These are phyloP conservation scores for Corvus moneduloides DNA, from an alignment of 2,113 vertebrate species.

Conservation along the genomic window DNA sequence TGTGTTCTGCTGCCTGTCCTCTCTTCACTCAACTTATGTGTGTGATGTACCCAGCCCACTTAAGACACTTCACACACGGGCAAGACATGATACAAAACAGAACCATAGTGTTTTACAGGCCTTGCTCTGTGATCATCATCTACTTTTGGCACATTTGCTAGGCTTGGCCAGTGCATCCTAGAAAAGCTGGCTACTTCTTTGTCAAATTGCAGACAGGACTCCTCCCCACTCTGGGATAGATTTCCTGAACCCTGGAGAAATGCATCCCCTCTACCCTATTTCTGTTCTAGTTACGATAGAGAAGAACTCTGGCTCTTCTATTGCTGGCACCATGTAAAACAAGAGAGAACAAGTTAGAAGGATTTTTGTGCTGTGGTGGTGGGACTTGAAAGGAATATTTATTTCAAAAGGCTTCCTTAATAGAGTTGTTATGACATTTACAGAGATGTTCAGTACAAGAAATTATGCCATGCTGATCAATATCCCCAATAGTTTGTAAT, in stretches of 20 bases:
- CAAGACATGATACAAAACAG: not conserved
- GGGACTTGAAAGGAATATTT: not conserved
- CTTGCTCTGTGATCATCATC: not conserved
- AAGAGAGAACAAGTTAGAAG: not conserved
- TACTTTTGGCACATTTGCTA: not conserved
- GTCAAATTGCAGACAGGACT: not conserved
- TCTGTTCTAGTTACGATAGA: not conserved
- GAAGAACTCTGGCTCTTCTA: not conserved
- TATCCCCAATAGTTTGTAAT: not conserved
- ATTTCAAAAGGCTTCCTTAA: not conserved
- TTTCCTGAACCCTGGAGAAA: conserved; percentile 4
- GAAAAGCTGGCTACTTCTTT: not conserved
- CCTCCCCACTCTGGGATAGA: not conserved
- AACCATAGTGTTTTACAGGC: not conserved
- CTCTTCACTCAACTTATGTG: not conserved
- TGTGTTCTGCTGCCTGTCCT: not conserved
- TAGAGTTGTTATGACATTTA: not conserved
- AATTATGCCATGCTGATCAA: not conserved
- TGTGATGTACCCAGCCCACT: not conserved
- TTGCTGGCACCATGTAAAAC: not conserved
- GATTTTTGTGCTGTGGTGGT: not conserved
- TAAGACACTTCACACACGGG: not conserved
- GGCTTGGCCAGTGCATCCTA: not conserved
- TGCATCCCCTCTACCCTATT: not conserved
- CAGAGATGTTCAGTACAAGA: not conserved